phyloP scores from a whole-genome alignment of 2,888 invertebrate genomes.

The Caenorhabditis sp. region DNA sequence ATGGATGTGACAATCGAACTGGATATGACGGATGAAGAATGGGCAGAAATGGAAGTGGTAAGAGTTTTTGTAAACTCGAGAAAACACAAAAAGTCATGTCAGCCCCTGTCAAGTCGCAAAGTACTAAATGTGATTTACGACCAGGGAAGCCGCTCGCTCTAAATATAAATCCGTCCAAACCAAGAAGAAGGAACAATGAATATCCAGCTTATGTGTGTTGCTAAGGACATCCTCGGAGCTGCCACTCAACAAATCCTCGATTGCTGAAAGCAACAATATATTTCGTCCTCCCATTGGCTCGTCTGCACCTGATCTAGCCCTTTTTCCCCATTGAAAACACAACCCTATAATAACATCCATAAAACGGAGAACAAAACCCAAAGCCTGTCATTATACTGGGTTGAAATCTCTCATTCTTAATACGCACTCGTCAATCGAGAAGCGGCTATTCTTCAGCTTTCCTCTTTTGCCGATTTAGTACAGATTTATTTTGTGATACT shows the following conservation, averaged over 20 bases:
- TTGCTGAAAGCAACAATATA: not conserved
- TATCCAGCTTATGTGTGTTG: conserved; percentile 5
- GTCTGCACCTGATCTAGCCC: conserved; percentile 1
- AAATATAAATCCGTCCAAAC: not conserved
- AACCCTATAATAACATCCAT: conserved; percentile 6
- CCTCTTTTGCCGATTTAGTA: not conserved
- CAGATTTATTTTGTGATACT: not conserved
- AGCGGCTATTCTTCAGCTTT: not conserved
- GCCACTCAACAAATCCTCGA: not conserved
- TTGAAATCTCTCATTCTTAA: not conserved
- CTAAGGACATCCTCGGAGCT: not conserved
- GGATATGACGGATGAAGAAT: conserved; percentile 40
- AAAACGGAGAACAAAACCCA: conserved; percentile 8
- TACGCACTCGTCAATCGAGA: not conserved
- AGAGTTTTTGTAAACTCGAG: not conserved
- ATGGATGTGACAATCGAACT: conserved; percentile 51
- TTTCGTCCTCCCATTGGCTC: not conserved
- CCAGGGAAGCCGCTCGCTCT: not conserved
- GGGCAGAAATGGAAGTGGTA: conserved; percentile 37
- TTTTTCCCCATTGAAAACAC: not conserved
- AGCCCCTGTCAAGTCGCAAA: not conserved
- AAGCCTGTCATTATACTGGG: not conserved
- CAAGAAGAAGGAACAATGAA: not conserved
- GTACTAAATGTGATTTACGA: not conserved
- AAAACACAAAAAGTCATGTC: conserved; percentile 1